These are phyloP conservation scores for Bubo blakistoni DNA, from an alignment of 2,113 vertebrate species.

Conservation along the genomic window DNA sequence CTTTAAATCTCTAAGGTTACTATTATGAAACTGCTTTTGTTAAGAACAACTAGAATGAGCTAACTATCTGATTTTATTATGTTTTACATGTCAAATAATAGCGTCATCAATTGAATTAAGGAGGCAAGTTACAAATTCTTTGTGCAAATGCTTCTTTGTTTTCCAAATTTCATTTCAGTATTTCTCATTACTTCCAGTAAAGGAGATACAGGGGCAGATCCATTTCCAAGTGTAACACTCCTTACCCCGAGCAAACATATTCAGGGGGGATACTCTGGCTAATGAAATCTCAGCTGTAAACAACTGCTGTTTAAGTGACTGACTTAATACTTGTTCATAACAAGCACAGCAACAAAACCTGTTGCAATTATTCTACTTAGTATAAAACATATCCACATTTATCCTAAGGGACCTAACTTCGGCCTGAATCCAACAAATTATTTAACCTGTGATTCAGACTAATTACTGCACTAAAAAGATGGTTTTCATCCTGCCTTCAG, in stretches of 20 bases:
- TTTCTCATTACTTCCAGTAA: neutral
- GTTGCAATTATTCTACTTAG: neutral
- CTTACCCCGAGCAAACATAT: neutral
- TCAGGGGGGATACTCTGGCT: neutral
- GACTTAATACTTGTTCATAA: neutral
- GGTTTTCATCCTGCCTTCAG: neutral
- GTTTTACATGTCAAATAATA: neutral
- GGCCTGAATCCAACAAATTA: neutral
- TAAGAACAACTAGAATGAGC: neutral
- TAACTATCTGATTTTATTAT: neutral
- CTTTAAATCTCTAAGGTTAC: neutral
- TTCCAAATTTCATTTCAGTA: neutral
- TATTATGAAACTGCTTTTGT: neutral
- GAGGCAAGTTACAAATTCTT: neutral
- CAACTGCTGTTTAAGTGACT: neutral
- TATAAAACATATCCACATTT: accelerated
- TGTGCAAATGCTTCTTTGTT: neutral
- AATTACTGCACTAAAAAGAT: neutral
- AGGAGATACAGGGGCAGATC: neutral
- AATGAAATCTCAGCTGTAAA: neutral
- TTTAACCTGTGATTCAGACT: neutral
- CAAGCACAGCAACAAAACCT: neutral
- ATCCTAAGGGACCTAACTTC: neutral
- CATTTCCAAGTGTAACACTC: neutral
- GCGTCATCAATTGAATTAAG: neutral